phyloP scores from a whole-genome alignment of 1,140 invertebrate genomes.

The Parapsyche elsis region DNA sequence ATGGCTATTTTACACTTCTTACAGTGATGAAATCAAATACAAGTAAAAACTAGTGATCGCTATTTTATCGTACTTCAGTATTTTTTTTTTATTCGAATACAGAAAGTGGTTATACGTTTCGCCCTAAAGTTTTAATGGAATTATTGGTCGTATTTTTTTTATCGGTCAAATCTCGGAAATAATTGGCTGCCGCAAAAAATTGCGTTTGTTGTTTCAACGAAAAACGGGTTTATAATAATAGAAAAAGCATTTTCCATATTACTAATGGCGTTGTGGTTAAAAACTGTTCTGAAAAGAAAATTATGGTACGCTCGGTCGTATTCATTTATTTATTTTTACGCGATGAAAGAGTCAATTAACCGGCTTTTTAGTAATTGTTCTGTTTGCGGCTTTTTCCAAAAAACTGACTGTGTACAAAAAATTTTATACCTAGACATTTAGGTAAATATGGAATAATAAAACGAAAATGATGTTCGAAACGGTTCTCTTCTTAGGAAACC shows the following conservation, averaged over 20 bases:
- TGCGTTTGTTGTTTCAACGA: background rate
- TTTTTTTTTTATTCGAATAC: no score
- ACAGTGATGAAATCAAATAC: no score
- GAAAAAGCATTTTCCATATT: background rate
- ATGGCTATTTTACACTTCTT: no score
- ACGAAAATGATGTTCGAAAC: background rate
- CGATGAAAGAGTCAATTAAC: constrained; percentile 2
- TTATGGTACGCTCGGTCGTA: background rate
- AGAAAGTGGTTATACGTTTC: no score
- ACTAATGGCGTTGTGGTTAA: background rate
- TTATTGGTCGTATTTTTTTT: background rate
- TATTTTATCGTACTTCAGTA: no score
- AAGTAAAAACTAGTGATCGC: no score
- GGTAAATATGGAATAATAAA: background rate
- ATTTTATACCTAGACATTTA: background rate
- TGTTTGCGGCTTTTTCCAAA: background rate
- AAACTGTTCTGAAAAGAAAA: constrained; percentile 2
- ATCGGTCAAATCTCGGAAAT: constrained; percentile 5
- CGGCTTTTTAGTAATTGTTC: constrained; percentile 6
- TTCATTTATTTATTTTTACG: constrained; percentile 3
- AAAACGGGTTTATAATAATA: constrained; percentile 16
- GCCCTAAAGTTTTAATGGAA: no score
- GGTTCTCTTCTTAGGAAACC: no score
- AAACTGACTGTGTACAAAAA: background rate
- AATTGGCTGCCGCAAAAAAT: constrained; percentile 6